Base-by-base conservation (phyloP, 2,113 vertebrate genomes). In the Apteryx owenii region DNA sequence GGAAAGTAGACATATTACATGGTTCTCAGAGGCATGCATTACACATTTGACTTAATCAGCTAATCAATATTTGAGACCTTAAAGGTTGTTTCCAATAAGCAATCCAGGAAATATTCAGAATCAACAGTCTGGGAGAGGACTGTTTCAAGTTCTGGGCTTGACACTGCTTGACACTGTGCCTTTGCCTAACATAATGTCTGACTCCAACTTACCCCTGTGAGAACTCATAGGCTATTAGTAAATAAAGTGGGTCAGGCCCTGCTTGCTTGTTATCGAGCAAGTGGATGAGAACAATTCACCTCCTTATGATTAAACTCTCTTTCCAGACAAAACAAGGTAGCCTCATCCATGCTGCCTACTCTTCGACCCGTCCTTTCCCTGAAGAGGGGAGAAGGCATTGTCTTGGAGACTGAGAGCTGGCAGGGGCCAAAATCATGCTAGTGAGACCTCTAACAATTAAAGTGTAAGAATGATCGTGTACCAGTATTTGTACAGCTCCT, bases 351-450 rank as follows among this genome's bases (percentile, higher is more conserved):
- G 14, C 4, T 73, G 3, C 36, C 17, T 42, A 4, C 18, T 1
- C 13, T 81, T 81, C 66, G 23, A 10, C 10, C 23, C 8, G 11
- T 71, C 80, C 28, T 84, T 75, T 29, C 81, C 15, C 56, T 46
- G 29, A 84, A 14, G 7, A 26, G 64, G 0, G 56, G 0, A 7
- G 69, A 19, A 80, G 38, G 7, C 13, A 11, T 21, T 62, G 5
- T 40, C 36, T 26, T 6, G 7, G 33, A 73, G 38, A 53, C 1
- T 61, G 29, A 79, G 7, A 26, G 70, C 73, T 84, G 26, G 7
- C n/a, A 10, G 81, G 22, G 36, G 26, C 56, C 66, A 44, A 58
- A 83, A 44, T 54, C 15, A 29, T 28, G 12, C 0, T 5, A 83
- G 33, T 33, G 38, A 44, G 7, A 75, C 1, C 22, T 28, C 38